Percentiles rank a stretch among this genome's conserved stretches.
These are phyloP conservation scores for Drosophila yooni DNA, from an alignment of 2,888 invertebrate genomes.

Conservation along the genomic window DNA sequence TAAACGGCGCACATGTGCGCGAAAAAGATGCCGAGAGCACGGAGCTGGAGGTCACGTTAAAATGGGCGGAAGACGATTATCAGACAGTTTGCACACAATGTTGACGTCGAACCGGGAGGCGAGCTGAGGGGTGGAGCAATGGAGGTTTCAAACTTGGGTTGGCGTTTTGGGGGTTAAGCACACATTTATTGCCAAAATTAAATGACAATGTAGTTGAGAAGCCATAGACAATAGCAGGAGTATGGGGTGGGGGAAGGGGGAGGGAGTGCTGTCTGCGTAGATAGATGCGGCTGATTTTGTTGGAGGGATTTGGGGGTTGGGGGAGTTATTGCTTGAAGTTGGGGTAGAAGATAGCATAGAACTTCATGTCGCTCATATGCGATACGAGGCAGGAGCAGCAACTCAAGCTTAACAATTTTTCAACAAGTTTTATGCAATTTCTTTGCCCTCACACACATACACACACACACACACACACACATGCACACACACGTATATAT, in stretches of 20 bases:
- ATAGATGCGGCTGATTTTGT: conserved; percentile 49
- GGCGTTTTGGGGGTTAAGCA: conserved; percentile 19
- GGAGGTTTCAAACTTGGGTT: neutral
- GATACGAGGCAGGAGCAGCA: conserved; percentile 7
- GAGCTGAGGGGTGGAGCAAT: neutral
- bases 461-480: neutral
- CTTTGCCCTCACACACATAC: conserved; percentile 12
- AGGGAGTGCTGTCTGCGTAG: conserved; percentile 39
- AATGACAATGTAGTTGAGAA: conserved; percentile 81
- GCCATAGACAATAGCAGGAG: conserved; percentile 33
- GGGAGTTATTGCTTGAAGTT: neutral
- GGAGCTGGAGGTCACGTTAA: conserved; percentile 63
- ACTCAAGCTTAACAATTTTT: conserved; percentile 68
- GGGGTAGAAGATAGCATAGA: neutral
- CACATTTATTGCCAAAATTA: conserved; percentile 82
- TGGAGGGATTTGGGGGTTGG: neutral
- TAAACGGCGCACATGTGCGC: conserved; percentile 75
- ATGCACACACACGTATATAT: neutral
- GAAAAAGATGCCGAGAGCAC: conserved; percentile 30
- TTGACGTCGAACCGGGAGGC: conserved; percentile 45
- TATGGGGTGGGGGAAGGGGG: neutral
- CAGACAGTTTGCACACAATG: conserved; percentile 81
- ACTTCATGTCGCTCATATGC: conserved; percentile 50
- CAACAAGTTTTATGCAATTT: conserved; percentile 75
- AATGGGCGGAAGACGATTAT: conserved; percentile 82